Conservation (phyloP, 1,140 invertebrate species). For the Drosophila nannoptera region DNA sequence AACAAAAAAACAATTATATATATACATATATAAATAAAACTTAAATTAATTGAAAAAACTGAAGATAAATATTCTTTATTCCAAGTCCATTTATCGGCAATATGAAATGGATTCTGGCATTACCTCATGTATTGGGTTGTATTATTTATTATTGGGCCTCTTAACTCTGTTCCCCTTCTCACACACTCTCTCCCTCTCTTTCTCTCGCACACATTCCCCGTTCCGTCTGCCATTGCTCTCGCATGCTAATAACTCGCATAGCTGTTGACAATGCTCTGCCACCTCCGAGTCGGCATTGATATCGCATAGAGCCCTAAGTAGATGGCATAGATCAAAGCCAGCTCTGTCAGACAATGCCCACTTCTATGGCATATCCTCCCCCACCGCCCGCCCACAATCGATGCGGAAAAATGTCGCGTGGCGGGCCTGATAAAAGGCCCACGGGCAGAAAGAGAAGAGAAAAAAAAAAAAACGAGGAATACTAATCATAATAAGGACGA, state of each 20-base stretch:
- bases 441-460: slow-evolving; percentile 21
- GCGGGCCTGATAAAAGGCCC: slow-evolving; percentile 56
- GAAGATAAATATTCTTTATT: neutral
- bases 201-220: neutral
- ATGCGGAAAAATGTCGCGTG: slow-evolving; percentile 73
- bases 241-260: slow-evolving; percentile 14
- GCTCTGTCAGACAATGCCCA: slow-evolving; percentile 47
- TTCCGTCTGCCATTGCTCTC: neutral
- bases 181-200: too few relatives aligned
- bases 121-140: too few relatives aligned
- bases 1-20: slow-evolving; percentile 25
- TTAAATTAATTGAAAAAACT: slow-evolving; percentile 14
- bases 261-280: slow-evolving; percentile 20
- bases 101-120: too few relatives aligned
- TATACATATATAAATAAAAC: slow-evolving; percentile 27
- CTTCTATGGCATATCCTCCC: slow-evolving; percentile 11
- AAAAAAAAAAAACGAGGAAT: neutral
- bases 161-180: too few relatives aligned
- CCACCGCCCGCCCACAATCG: slow-evolving; percentile 33
- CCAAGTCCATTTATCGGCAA: neutral
- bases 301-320: slow-evolving; percentile 20
- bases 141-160: too few relatives aligned
- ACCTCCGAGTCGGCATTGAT: slow-evolving; percentile 32
- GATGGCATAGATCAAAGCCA: slow-evolving; percentile 60
- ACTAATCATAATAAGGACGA: slow-evolving; percentile 10